Evolutionary conservation across 30 jellyfish, hydroid and myxozoan genomes (phyloP).

Genomic region (Chrysaora quinquecirrha): DNA sequence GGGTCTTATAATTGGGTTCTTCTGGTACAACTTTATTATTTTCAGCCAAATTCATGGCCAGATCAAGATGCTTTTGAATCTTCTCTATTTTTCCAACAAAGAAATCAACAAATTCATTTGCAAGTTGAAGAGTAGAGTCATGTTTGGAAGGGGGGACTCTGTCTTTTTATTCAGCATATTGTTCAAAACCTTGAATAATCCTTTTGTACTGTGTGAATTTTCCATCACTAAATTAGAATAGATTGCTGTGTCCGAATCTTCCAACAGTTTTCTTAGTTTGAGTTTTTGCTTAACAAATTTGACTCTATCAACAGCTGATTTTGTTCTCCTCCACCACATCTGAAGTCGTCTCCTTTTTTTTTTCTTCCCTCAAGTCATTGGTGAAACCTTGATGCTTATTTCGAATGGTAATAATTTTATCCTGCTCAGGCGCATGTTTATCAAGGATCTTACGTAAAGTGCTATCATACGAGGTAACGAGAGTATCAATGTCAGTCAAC

Average conservation of each 20-base stretch:
- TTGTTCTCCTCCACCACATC: conserved; percentile 54
- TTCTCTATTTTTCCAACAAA: conserved; percentile 29
- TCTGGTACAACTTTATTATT: conserved; percentile 28
- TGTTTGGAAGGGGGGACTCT: conserved; percentile 36
- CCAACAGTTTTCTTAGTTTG: conserved; percentile 48
- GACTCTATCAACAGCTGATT: conserved; percentile 15
- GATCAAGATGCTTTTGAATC: conserved; percentile 13
- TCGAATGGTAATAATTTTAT: conserved; percentile 25
- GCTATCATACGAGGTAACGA: conserved; percentile 44
- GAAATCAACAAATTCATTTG: conserved; percentile 36
- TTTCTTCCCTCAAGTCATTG: conserved; percentile 25
- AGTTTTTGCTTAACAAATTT: conserved; percentile 38
- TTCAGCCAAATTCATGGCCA: conserved; percentile 25
- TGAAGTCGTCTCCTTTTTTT: conserved; percentile 49
- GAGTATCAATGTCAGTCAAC: conserved; percentile 17
- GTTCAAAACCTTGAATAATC: conserved; percentile 43
- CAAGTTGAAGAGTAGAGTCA: conserved; percentile 63
- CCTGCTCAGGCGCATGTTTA: conserved; percentile 53
- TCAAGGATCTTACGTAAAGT: conserved; percentile 36
- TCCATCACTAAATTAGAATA: conserved; percentile 56
- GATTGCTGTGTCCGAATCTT: conserved; percentile 46
- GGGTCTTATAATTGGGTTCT: conserved; percentile 30
- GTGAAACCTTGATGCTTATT: conserved; percentile 30
- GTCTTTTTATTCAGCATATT: conserved; percentile 20
- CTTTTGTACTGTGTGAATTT: conserved; percentile 58